Evolutionary conservation across 64 coral and sea anemone species (phyloP), one percentile per base, ranked within the genome.

Genomic region (Actinia equina): DNA sequence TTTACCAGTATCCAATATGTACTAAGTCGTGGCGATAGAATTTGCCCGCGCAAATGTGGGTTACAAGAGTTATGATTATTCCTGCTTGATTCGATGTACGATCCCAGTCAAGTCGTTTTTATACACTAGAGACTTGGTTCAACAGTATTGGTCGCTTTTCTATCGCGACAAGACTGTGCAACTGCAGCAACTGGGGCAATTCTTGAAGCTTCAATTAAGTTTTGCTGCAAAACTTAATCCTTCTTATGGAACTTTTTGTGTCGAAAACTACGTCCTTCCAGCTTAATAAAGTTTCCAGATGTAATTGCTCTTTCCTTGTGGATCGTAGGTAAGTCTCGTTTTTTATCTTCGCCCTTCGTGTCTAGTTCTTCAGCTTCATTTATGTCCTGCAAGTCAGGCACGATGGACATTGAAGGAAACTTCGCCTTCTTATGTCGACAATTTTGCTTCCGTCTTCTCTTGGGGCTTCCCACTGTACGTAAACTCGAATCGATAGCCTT

Each of bases 271-370:
- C 83, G 52, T 42, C 80, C 83, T 15, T 85, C 83, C 62, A 62
- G 53, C 17, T 63, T 85, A 18, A 17, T 60, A 5, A 26, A 42
- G 15, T 60, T 58, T 1, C 83, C 83, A 16, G 83, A 85, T 43
- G 83, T 85, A 30, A 85, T 85, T 17, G 83, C 83, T 61, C 83
- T 25, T 27, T 85, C 83, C 6, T 63, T 57, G 55, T 85, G 83
- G 15, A 85, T 85, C 62, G 83, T 30, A 58, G 83, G 20, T 10
- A 85, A 59, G 23, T 85, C 83, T 18, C 15, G 62, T 18, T 85
- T 57, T 13, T 60, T 62, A n/a, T 62, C 2, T n/a, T 85, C 53
- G 27, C 7, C 56, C 10, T 60, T 56, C 5, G 52, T 27, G 51
- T 52, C 3, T 52, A 20, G 61, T 85, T 85, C 83, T 17, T 85